phyloP scores from a whole-genome alignment of 2,113 vertebrate species.

The Stictonetta naevosa region DNA sequence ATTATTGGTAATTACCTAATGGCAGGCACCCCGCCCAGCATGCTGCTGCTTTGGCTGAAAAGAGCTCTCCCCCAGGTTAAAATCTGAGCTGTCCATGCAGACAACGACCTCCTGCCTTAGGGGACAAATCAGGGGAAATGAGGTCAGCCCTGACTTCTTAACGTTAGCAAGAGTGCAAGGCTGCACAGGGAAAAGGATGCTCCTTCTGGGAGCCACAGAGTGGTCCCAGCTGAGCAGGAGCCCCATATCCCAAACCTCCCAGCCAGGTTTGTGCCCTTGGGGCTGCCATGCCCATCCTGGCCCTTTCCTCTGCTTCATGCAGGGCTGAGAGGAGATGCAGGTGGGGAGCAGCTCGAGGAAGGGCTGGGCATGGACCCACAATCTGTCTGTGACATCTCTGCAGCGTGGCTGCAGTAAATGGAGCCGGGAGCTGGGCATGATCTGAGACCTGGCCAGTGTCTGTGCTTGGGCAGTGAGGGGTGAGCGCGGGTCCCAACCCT shows the following conservation, averaged over 20 bases:
- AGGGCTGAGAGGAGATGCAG: neutral
- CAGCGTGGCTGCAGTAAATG: neutral
- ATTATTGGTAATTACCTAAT: constrained; percentile 77
- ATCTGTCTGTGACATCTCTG: neutral
- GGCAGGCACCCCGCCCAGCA: neutral
- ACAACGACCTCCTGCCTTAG: neutral
- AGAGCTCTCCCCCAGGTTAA: neutral
- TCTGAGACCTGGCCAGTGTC: neutral
- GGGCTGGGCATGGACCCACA: no score
- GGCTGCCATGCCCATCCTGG: neutral
- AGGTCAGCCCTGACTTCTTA: neutral
- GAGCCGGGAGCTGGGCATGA: neutral
- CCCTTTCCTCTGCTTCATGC: fast-evolving
- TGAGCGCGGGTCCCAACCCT: neutral
- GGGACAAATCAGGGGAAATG: neutral
- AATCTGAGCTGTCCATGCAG: neutral
- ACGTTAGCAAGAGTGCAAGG: neutral
- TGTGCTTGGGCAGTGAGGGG: neutral
- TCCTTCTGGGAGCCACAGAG: neutral
- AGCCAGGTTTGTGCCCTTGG: no score
- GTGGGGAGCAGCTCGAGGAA: neutral
- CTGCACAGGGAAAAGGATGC: neutral
- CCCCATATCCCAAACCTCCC: neutral
- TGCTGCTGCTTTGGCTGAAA: neutral
- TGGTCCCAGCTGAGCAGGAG: neutral